Conservation (phyloP, 1,140 invertebrate genomes). For the Diabrotica virgifera region DNA sequence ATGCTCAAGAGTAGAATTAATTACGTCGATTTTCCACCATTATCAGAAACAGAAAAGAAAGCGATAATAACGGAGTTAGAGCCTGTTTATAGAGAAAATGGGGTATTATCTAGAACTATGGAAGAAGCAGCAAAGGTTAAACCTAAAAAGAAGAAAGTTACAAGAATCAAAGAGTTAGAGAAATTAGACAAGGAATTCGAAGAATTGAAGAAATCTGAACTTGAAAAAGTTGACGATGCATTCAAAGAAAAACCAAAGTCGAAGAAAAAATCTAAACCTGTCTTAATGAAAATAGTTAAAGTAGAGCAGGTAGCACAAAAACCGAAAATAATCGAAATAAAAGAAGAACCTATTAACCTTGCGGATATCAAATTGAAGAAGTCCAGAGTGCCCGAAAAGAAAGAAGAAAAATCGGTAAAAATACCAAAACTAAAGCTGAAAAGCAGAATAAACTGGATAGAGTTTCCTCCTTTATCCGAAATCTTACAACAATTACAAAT, state of each 20-base stretch:
- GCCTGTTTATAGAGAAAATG: constrained; percentile 57
- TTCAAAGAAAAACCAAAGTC: constrained; percentile 30
- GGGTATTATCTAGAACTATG: constrained; percentile 67
- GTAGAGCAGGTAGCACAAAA: constrained; percentile 30
- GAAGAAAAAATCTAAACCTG: constrained; percentile 30
- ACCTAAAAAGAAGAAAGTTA: constrained; percentile 61
- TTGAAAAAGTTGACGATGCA: constrained; percentile 34
- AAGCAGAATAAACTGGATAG: constrained; percentile 58
- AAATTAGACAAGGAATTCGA: constrained; percentile 38
- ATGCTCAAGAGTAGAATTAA: constrained; percentile 63
- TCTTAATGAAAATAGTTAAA: constrained; percentile 31
- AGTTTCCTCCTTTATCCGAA: constrained; percentile 57
- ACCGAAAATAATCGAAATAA: constrained; percentile 34
- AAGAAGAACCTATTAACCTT: constrained; percentile 33
- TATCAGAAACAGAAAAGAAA: constrained; percentile 46
- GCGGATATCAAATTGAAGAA: constrained; percentile 40
- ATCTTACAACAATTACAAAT: constrained; percentile 52
- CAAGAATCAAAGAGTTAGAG: constrained; percentile 66
- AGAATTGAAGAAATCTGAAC: constrained; percentile 30
- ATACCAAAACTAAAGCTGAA: constrained; percentile 66
- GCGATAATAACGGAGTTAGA: constrained; percentile 53
- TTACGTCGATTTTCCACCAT: constrained; percentile 60
- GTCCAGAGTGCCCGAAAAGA: constrained; percentile 31
- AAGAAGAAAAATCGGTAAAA: constrained; percentile 53
- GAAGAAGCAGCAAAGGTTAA: constrained; percentile 65